Conservation (phyloP, 2,113 vertebrate genomes). For the Glaucidium brasilianum region DNA sequence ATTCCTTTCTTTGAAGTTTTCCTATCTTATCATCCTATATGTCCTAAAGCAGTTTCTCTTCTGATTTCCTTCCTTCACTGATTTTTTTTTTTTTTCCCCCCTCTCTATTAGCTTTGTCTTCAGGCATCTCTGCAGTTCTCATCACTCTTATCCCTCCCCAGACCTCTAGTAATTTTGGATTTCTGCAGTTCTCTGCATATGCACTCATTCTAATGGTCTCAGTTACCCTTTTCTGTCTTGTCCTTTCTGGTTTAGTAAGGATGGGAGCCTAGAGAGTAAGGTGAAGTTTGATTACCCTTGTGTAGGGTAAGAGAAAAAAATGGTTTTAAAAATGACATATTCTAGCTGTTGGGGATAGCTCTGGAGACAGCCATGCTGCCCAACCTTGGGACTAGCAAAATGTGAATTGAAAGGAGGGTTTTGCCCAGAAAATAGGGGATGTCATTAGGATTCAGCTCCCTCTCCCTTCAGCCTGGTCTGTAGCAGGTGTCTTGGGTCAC, state of each 20-base stretch:
- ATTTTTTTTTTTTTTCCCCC: too few relatives aligned
- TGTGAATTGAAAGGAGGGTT: neutral
- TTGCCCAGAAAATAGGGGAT: neutral
- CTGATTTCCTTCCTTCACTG: neutral
- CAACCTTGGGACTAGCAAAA: neutral
- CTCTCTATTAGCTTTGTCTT: neutral
- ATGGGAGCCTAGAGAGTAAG: neutral
- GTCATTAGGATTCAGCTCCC: neutral
- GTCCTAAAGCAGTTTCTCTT: neutral
- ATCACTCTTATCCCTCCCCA: neutral
- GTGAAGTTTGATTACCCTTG: neutral
- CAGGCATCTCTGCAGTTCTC: neutral
- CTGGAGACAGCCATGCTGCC: neutral
- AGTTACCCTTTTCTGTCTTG: neutral
- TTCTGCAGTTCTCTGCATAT: neutral
- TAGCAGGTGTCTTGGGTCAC: neutral
- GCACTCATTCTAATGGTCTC: neutral
- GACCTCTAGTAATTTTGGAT: neutral
- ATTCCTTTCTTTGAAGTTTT: slow-evolving; percentile 41
- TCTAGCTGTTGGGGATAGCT: neutral
- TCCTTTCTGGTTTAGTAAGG: neutral
- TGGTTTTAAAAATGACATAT: neutral
- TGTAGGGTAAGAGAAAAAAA: neutral
- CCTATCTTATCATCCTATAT: neutral
- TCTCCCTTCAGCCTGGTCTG: neutral